These are phyloP conservation scores for Ophioninae sp. DNA, from an alignment of 2,888 invertebrate genomes.

Conservation along the genomic window DNA sequence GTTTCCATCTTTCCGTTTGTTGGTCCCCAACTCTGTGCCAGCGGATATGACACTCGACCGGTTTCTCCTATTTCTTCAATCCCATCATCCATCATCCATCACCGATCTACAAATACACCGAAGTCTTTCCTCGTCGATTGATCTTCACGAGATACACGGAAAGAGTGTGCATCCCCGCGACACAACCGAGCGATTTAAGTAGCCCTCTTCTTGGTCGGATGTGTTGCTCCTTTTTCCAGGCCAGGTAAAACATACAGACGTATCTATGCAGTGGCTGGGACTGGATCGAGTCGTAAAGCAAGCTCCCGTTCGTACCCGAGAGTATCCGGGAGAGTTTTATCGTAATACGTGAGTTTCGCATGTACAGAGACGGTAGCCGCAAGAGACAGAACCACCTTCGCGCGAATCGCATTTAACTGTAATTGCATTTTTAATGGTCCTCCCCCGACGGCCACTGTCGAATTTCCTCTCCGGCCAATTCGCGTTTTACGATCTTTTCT, in stretches of 20 bases:
- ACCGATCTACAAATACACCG: neutral
- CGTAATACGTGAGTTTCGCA: constrained; percentile 3
- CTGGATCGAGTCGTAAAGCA: constrained; percentile 63
- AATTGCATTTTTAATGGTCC: constrained; percentile 77
- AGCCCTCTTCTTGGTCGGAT: constrained; percentile 5
- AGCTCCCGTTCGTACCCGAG: constrained; percentile 42
- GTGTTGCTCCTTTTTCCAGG: constrained; percentile 39
- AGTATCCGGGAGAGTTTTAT: constrained; percentile 34
- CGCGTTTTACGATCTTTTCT: constrained; percentile 72
- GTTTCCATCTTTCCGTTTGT: too few relatives aligned
- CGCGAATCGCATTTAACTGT: constrained; percentile 74
- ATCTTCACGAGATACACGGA: neutral
- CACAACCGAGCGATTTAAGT: neutral
- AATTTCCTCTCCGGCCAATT: constrained; percentile 71
- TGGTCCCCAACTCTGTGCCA: too few relatives aligned
- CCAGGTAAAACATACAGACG: constrained; percentile 40
- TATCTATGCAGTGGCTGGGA: neutral
- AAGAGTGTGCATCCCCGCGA: neutral
- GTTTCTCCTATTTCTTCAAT: too few relatives aligned
- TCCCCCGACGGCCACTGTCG: constrained; percentile 70
- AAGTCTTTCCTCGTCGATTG: neutral
- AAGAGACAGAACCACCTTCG: constrained; percentile 58
- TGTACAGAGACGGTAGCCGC: constrained; percentile 36
- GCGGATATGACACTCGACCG: too few relatives aligned
- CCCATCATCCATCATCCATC: neutral